Base-by-base conservation (phyloP, 2,888 invertebrate genomes). In the Melanotus villosus region DNA sequence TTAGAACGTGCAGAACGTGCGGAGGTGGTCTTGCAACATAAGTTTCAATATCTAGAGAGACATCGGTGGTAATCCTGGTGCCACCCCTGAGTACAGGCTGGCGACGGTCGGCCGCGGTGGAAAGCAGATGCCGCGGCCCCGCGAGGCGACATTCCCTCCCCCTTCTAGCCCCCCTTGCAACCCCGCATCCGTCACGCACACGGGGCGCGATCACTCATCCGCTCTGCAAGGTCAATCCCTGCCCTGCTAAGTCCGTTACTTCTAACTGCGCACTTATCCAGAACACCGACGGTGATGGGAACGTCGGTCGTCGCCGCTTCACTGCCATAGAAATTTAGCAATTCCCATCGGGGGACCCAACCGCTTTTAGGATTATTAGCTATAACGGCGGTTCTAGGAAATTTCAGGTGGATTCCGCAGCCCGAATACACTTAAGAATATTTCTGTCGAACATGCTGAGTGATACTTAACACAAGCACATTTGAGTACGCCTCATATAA, bases 121-220 rank as follows among this genome's bases (percentile, higher is more conserved):
- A 68, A 73, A 73, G 69, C 73, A 73, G 71, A 73, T 73, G 73
- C 70, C 74, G 74, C 74, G 74, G 72, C 73, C 75, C 73, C 71
- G 75, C 72, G 73, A 73, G 68, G 73, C 72, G 72, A 66, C 73
- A 70, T 65, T 65, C 60, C 73, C 73, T 65, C 66, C 56, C 70
- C 70, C 71, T 19, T 18, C 67, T 21, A 47, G 32, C 38, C 59
- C 71, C 68, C 16, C 57, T 60, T 52, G 38, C 66, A 62, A 62
- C 71, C 68, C 68, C 65, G 68, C 66, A 70, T 72, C 70, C 71
- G 65, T 73, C 73, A 65, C 71, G 70, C 70, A 67, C 73, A 68
- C 64, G 63, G 72, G 63, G 68, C 73, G 66, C 65, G 60, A 65
- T 68, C 68, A 66, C 64, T 72, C 68, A 68, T 70, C 71, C 72